These are phyloP conservation scores for Orius insidiosus DNA, from an alignment of 1,140 invertebrate genomes.

Conservation along the genomic window DNA sequence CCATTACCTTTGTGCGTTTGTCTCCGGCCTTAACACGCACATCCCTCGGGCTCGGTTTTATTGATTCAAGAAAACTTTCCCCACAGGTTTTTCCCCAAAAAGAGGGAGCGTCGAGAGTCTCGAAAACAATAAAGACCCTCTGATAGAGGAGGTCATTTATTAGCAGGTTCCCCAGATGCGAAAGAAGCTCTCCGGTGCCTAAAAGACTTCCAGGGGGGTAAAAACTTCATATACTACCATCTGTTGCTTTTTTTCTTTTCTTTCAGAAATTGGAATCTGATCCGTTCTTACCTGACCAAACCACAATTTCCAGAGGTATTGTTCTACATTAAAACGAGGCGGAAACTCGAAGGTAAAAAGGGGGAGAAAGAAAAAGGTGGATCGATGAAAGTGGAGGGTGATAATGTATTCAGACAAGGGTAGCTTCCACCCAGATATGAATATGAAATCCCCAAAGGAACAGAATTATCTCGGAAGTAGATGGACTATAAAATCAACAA, in stretches of 20 bases:
- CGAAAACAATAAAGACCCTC: constrained; percentile 1
- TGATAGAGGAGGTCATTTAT: constrained; percentile 1
- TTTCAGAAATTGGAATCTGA: too few relatives aligned
- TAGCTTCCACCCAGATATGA: too few relatives aligned
- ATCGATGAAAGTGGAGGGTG: too few relatives aligned
- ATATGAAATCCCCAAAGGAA: too few relatives aligned
- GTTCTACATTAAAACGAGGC: not conserved
- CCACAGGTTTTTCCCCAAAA: not conserved
- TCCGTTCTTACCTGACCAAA: constrained; percentile 20
- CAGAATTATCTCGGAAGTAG: too few relatives aligned
- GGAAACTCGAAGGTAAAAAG: not conserved
- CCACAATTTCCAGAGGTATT: constrained; percentile 18
- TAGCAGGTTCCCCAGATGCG: constrained; percentile 1
- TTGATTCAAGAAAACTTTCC: constrained; percentile 3
- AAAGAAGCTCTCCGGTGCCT: constrained; percentile 17
- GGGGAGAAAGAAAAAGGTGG: constrained; percentile 11
- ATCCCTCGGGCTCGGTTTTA: not conserved
- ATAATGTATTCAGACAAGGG: too few relatives aligned
- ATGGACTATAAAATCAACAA: too few relatives aligned
- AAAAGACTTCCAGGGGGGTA: constrained; percentile 7
- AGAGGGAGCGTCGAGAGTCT: too few relatives aligned
- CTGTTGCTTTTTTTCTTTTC: too few relatives aligned
- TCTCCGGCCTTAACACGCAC: not conserved
- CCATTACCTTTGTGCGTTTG: constrained; percentile 1
- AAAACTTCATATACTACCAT: too few relatives aligned